Evolutionary conservation across 2,113 vertebrate genomes (phyloP).

Genomic region (Nothoprocta perdicaria): DNA sequence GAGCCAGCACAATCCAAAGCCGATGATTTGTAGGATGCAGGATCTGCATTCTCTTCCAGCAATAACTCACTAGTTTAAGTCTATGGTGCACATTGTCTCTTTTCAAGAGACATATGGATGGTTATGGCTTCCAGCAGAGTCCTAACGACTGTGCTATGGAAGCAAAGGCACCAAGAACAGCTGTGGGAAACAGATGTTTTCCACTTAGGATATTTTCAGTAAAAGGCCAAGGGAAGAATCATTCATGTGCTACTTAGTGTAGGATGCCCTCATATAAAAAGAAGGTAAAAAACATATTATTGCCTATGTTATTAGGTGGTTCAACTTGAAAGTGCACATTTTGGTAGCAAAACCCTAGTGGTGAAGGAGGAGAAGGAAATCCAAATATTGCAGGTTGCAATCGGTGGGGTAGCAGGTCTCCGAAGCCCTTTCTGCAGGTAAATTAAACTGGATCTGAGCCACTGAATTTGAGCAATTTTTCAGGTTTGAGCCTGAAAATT

Average conservation of each 20-base stretch:
- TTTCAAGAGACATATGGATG: background rate
- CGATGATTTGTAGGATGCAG: background rate
- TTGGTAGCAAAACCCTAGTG: background rate
- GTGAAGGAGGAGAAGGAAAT: background rate
- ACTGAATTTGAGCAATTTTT: background rate
- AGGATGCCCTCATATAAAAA: background rate
- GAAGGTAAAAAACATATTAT: background rate
- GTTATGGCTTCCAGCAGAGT: background rate
- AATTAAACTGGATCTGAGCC: background rate
- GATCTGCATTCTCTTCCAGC: background rate
- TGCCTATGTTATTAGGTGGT: background rate
- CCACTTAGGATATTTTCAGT: background rate
- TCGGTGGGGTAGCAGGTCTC: background rate
- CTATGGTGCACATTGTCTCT: background rate
- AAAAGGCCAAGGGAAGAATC: background rate
- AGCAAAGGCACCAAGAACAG: constrained; percentile 26
- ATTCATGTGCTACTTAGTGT: background rate
- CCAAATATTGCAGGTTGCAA: background rate
- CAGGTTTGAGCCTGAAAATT: background rate
- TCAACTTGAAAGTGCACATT: background rate
- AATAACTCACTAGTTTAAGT: background rate
- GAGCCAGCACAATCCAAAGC: background rate
- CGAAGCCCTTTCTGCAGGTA: background rate
- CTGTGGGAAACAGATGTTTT: constrained; percentile 20
- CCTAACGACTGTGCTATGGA: background rate